Conservation (phyloP, 2,888 invertebrate species). For the Pachycephus smyrnensis region DNA sequence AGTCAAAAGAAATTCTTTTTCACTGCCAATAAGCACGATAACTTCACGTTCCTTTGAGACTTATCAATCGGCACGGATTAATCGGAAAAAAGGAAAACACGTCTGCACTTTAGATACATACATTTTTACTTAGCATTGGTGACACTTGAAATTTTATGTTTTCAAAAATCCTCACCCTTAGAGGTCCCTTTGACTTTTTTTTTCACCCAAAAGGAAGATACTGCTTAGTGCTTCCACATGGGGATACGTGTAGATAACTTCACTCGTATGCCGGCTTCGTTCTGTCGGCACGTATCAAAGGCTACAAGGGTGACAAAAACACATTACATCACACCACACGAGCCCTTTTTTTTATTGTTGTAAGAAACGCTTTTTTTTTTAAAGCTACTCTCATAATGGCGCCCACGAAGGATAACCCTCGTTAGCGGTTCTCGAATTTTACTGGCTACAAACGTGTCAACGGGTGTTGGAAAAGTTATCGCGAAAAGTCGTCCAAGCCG, state of each 20-base stretch:
- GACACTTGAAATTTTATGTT: background rate
- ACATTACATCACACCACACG: constrained; percentile 8
- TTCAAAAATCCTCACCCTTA: background rate
- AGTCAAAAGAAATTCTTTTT: background rate
- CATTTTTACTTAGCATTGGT: background rate
- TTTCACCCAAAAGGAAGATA: background rate
- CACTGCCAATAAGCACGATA: background rate
- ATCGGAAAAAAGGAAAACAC: background rate
- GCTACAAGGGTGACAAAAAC: constrained; percentile 4
- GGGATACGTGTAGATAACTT: background rate
- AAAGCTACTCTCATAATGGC: background rate
- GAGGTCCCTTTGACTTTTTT: background rate
- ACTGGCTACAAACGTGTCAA: background rate
- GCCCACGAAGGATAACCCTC: constrained; percentile 13
- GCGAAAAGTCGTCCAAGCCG: background rate
- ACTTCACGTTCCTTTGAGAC: background rate
- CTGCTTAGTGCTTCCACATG: background rate
- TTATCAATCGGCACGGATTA: background rate
- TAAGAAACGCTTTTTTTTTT: background rate
- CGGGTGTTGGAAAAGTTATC: background rate
- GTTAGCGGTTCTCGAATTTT: constrained; percentile 17
- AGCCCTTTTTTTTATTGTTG: constrained; percentile 6
- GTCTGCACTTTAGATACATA: background rate
- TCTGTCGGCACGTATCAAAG: constrained; percentile 7
- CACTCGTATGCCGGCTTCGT: background rate